A percentile compares a stretch with the other conserved stretches of the same genome.
These are phyloP conservation scores for Penaeus japonicus DNA, from an alignment of 1,140 invertebrate species.

Conservation along the genomic window DNA sequence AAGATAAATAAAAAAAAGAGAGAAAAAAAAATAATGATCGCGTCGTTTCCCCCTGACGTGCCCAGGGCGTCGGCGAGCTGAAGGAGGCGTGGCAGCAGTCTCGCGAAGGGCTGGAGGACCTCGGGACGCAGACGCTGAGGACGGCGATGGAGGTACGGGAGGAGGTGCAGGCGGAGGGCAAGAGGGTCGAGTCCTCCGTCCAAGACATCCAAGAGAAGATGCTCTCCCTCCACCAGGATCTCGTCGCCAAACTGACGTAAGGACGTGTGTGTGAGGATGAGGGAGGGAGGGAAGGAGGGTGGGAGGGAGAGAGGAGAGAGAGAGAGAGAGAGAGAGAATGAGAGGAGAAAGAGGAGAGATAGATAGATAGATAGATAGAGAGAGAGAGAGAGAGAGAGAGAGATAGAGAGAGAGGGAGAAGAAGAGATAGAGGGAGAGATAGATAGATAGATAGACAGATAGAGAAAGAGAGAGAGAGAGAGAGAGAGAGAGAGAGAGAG, in stretches of 20 bases:
- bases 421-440: neutral
- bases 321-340: no score
- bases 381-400: no score
- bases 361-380: no score
- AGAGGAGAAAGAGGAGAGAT: no score
- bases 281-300: neutral
- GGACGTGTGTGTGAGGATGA: neutral
- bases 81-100: conserved; percentile 6
- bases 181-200: conserved; percentile 14
- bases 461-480: neutral
- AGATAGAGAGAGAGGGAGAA: no score
- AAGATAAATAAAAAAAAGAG: neutral
- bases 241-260: conserved; percentile 25
- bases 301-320: no score
- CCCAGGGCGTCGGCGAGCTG: conserved; percentile 15
- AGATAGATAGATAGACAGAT: no score
- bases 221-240: conserved; percentile 23
- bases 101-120: conserved; percentile 29
- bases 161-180: conserved; percentile 10
- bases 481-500: conserved; percentile 2
- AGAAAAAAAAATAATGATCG: no score
- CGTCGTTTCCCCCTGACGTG: neutral
- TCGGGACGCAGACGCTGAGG: conserved; percentile 22
- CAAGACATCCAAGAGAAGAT: conserved; percentile 23
- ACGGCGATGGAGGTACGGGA: neutral